A percentile compares a stretch with the other conserved stretches of the same genome.
Evolutionary conservation across 2,888 invertebrate species (phyloP).

Genomic region (Heliconius ismenius): DNA sequence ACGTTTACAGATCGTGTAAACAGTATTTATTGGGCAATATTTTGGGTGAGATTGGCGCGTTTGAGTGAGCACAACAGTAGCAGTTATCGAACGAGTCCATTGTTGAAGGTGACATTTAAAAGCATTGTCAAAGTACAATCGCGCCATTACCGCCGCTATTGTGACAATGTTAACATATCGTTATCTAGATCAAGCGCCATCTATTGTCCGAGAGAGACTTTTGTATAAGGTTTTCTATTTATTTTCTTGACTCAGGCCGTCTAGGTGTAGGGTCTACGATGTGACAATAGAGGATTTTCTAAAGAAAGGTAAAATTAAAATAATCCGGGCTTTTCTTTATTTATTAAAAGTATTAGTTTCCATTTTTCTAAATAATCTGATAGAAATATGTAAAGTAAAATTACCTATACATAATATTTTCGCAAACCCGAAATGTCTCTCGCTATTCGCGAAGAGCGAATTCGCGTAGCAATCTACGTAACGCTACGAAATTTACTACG

Average conservation of each 20-base stretch:
- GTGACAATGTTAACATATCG: slow-evolving; percentile 81
- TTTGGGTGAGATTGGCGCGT: slow-evolving; percentile 67
- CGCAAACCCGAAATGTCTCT: neutral
- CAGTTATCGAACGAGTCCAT: slow-evolving; percentile 73
- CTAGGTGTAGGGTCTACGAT: slow-evolving; percentile 20
- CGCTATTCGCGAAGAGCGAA: slow-evolving; percentile 18
- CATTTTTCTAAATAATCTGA: neutral
- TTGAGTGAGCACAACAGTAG: slow-evolving; percentile 69
- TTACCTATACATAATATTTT: neutral
- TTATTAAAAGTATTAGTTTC: neutral
- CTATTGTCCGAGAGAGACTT: slow-evolving; percentile 76
- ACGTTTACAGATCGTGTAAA: slow-evolving; percentile 12
- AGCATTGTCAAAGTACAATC: slow-evolving; percentile 79
- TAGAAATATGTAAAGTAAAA: neutral
- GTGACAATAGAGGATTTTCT: neutral
- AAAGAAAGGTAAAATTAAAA: neutral
- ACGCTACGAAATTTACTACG: slow-evolving; percentile 38
- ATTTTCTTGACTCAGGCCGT: slow-evolving; percentile 30
- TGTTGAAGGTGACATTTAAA: slow-evolving; percentile 77
- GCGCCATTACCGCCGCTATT: slow-evolving; percentile 79
- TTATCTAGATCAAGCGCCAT: slow-evolving; percentile 81
- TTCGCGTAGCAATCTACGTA: slow-evolving; percentile 38
- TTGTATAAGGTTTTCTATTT: slow-evolving; percentile 60
- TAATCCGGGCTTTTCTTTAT: neutral
- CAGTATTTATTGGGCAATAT: slow-evolving; percentile 49